Evolutionary conservation across 2,888 invertebrate species (phyloP).

Genomic region (Myopa testacea): DNA sequence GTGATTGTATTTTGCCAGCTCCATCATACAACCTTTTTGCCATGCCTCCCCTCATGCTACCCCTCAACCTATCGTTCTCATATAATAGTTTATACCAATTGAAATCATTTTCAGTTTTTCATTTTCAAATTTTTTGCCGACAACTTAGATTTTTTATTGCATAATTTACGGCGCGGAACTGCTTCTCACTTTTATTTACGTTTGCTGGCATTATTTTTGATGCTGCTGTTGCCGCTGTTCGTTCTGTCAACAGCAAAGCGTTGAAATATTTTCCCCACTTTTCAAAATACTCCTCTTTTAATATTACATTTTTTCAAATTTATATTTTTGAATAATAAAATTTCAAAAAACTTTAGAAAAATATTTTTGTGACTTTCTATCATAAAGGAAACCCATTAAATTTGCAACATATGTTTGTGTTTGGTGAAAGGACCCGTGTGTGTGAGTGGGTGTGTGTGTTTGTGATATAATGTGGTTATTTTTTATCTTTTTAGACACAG

Average conservation of each 20-base stretch:
- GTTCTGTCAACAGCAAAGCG: background rate
- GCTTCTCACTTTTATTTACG: background rate
- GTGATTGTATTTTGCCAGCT: background rate
- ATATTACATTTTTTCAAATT: too few species aligned
- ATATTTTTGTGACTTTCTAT: background rate
- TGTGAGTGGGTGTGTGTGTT: background rate
- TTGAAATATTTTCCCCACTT: too few species aligned
- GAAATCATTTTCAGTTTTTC: background rate
- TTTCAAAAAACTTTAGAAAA: too few species aligned
- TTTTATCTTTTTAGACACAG: background rate
- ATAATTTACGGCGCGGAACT: background rate
- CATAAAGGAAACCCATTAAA: background rate
- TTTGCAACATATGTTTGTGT: conserved; percentile 11
- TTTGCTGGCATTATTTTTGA: background rate
- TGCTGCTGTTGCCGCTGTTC: background rate
- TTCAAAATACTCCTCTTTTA: too few species aligned
- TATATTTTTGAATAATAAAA: too few species aligned
- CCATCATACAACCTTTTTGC: background rate
- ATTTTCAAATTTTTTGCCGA: background rate
- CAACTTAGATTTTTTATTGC: background rate
- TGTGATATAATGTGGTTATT: conserved; percentile 9
- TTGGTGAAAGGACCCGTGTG: background rate
- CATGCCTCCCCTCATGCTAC: too few species aligned
- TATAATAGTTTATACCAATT: background rate
- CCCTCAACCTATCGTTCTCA: background rate